phyloP scores from a whole-genome alignment of 2,888 invertebrate species.

The Acrocera orbiculus region DNA sequence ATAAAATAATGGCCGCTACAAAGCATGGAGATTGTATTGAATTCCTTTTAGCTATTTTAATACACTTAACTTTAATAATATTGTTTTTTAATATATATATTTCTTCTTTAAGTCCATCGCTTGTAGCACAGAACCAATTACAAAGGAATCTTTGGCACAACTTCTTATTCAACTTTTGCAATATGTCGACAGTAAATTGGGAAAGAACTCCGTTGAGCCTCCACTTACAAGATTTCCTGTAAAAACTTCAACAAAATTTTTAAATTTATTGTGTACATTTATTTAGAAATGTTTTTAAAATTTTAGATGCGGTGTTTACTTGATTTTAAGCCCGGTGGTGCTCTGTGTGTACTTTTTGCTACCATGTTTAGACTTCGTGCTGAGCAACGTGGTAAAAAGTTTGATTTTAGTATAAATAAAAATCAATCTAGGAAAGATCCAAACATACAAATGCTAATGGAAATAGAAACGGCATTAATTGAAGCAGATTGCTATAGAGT shows the following conservation, averaged over 20 bases:
- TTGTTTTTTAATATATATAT: neutral
- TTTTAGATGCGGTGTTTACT: constrained; percentile 83
- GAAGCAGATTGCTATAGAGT: constrained; percentile 62
- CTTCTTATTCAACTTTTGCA: constrained; percentile 78
- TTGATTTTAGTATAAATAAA: constrained; percentile 64
- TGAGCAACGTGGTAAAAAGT: constrained; percentile 90
- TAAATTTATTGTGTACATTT: neutral
- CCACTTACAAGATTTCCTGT: constrained; percentile 75
- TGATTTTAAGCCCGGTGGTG: constrained; percentile 88
- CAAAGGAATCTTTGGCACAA: constrained; percentile 75
- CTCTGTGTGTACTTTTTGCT: constrained; percentile 80
- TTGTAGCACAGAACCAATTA: constrained; percentile 63
- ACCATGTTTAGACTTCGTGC: constrained; percentile 90
- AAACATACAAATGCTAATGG: constrained; percentile 84
- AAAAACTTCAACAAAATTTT: constrained; percentile 15
- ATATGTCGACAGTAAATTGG: constrained; percentile 91
- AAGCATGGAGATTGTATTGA: no score
- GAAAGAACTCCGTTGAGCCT: constrained; percentile 82
- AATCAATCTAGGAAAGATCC: constrained; percentile 81
- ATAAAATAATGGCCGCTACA: constrained; percentile 15
- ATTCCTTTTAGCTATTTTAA: no score
- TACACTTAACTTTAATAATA: neutral
- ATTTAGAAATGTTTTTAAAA: neutral
- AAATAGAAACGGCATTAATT: constrained; percentile 67
- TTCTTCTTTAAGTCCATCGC: constrained; percentile 5